A percentile compares a stretch with the other conserved stretches of the same genome.
These are phyloP conservation scores for Pangasius djambal DNA, from an alignment of 2,797 vertebrate species.

Conservation along the genomic window DNA sequence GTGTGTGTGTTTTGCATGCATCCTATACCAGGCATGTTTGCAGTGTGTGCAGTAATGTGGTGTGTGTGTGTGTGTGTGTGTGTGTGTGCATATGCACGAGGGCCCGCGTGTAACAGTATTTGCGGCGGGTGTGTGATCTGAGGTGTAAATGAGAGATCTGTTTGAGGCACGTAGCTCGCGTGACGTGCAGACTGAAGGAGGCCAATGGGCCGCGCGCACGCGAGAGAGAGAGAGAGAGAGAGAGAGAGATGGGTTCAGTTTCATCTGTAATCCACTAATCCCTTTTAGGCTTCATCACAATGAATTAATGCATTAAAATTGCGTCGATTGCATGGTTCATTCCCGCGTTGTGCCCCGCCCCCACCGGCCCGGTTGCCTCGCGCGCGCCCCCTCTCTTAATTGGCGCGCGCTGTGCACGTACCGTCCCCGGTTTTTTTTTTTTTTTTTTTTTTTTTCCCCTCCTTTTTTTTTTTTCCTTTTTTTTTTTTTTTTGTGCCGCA, in stretches of 20 bases:
- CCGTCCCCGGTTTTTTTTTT: neutral
- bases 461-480: too few species aligned
- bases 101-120: neutral
- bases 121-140: neutral
- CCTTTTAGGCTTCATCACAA: neutral
- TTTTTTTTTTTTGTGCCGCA: neutral
- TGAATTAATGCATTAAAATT: neutral
- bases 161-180: neutral
- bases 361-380: neutral
- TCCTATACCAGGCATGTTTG: neutral
- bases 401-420: slow-evolving; percentile 3
- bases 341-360: neutral
- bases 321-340: neutral
- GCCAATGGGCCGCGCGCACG: neutral
- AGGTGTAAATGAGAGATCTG: neutral
- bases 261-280: neutral
- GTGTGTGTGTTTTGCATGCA: neutral
- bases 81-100: neutral
- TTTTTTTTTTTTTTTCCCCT: too few species aligned
- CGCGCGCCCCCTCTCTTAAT: neutral
- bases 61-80: neutral
- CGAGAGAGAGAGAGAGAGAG: neutral
- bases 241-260: neutral
- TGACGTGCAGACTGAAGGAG: neutral
- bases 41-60: neutral